Evolutionary conservation across 2,888 invertebrate genomes (phyloP), one percentile per base, ranked within the genome.

Genomic region (Spodoptera exigua): DNA sequence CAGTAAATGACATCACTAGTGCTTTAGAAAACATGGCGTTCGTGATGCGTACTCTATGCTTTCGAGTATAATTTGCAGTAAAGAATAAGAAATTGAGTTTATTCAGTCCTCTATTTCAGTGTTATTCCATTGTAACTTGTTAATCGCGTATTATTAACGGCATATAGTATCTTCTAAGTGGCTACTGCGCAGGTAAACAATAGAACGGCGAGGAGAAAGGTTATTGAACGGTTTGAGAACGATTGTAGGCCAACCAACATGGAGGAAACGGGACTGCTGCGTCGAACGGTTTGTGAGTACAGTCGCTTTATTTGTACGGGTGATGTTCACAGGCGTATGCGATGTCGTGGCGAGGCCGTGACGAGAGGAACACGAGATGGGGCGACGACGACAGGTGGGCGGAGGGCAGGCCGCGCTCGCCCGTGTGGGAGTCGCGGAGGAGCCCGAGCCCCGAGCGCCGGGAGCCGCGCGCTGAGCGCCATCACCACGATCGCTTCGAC

Each of bases 311-410:
- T 87, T 82, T 71, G 77, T 83, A 83, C 80, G 84, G 85, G 73
- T 83, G 87, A 86, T 92, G 89, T 93, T 93, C 90, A 80, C 93
- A 93, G 93, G 90, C 85, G 45, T 60, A 63, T 78, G 81, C 80
- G 78, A 93, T 93, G 93, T 93, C 93, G 82, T 91, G 93, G 93
- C 88, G 93, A 58, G 87, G 85, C 69, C 85, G 91, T 56, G 91
- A 92, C 65, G 91, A 89, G 67, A 86, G 92, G 54, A 79, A 81
- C 56, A 78, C 88, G 64, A 87, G 92, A 16, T 92, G 92, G 92
- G 87, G 84, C 62, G 88, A 86, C 21, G 77, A 77, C 64, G 72
- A 74, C 40, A 62, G 76, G 64, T 78, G 74, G 60, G 66, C 74
- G 68, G 78, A 78, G 53, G 79, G 78, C 58, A 82, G 88, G 35